Evolutionary conservation across 2,797 vertebrate species (phyloP).

Genomic region (Mormyrops attenuatus): DNA sequence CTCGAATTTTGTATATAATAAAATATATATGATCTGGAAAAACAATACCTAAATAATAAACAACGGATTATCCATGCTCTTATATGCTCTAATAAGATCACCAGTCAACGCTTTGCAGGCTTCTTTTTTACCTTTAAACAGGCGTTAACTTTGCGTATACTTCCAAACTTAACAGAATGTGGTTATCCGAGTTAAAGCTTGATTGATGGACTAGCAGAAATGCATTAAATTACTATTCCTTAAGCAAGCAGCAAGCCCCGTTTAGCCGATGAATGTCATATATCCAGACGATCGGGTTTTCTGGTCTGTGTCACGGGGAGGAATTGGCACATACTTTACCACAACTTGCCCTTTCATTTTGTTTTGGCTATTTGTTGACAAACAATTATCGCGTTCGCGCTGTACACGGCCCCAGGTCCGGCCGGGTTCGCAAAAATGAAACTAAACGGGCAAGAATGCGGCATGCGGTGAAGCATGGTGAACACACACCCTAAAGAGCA

Average conservation of each 20-base stretch:
- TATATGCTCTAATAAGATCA: neutral
- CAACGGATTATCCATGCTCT: neutral
- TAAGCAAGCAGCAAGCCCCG: neutral
- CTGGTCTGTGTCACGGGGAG: neutral
- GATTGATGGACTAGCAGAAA: neutral
- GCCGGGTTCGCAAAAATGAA: neutral
- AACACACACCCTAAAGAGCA: neutral
- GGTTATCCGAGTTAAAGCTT: neutral
- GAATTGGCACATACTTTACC: neutral
- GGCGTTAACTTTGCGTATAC: neutral
- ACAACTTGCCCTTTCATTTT: neutral
- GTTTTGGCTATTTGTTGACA: neutral
- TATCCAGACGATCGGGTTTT: conserved; percentile 7
- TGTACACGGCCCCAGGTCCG: neutral
- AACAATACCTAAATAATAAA: neutral
- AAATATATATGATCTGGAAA: neutral
- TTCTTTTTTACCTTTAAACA: neutral
- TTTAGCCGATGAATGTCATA: conserved; percentile 7
- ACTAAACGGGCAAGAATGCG: neutral
- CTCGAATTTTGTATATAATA: neutral
- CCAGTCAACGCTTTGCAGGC: neutral
- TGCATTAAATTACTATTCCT: neutral
- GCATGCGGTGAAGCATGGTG: neutral
- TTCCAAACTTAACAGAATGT: neutral
- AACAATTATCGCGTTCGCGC: neutral